Evolutionary conservation across 1,140 invertebrate species (phyloP).

Genomic region (Ostrea edulis): DNA sequence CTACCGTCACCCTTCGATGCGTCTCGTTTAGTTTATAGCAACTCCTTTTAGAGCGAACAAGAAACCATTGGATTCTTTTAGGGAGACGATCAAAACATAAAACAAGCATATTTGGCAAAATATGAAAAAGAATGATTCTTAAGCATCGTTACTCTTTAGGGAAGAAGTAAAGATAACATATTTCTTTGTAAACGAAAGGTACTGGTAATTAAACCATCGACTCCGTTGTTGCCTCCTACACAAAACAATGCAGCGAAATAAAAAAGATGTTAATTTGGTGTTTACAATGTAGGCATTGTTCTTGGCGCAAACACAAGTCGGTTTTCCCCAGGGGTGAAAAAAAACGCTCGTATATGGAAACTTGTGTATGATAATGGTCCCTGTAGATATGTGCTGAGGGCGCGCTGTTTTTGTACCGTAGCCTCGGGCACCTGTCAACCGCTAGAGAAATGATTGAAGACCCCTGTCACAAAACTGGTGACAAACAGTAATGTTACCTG

Average conservation of each 20-base stretch:
- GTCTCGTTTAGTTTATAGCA: slow-evolving; percentile 18
- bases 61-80: not conserved
- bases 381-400: slow-evolving; percentile 1
- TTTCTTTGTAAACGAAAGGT: not conserved
- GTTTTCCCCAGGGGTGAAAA: not conserved
- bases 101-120: not conserved
- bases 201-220: not conserved
- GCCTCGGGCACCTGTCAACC: slow-evolving; percentile 27
- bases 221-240: not conserved
- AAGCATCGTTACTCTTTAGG: not conserved
- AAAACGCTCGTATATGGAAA: not conserved
- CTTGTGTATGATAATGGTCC: slow-evolving; percentile 28
- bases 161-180: not conserved
- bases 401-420: slow-evolving; percentile 31
- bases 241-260: not conserved
- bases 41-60: slow-evolving; percentile 21
- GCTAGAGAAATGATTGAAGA: slow-evolving; percentile 34
- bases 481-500: slow-evolving; percentile 32
- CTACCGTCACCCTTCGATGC: slow-evolving; percentile 32
- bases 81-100: slow-evolving; percentile 10
- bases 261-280: not conserved
- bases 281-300: slow-evolving; percentile 11
- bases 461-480: slow-evolving; percentile 31
- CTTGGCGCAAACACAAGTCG: not conserved
- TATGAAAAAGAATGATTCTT: not conserved